Percentiles rank a stretch among this genome's conserved stretches.
These are phyloP conservation scores for Grallaria varia DNA, from an alignment of 2,113 vertebrate species.

Conservation along the genomic window DNA sequence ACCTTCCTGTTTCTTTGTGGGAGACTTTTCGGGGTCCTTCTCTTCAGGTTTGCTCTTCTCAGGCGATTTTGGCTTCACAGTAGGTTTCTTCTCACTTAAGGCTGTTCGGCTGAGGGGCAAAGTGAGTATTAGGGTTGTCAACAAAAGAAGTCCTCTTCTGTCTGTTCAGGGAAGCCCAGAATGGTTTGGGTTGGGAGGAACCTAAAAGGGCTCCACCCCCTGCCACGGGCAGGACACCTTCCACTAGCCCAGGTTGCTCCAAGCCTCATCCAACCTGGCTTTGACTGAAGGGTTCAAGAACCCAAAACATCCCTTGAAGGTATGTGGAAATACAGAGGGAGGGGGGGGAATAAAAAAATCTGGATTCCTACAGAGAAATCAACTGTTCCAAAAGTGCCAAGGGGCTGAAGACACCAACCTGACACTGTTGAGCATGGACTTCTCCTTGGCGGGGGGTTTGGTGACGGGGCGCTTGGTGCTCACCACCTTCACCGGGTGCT, in stretches of 20 bases:
- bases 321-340: neutral
- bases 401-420: slow-evolving; percentile 72
- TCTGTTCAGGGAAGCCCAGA: neutral
- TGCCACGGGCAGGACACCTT: neutral
- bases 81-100: slow-evolving; percentile 93
- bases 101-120: slow-evolving; percentile 82
- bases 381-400: neutral
- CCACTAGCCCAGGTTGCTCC: neutral
- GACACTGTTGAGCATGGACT: slow-evolving; percentile 90
- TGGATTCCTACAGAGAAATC: neutral
- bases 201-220: neutral
- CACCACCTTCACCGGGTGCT: slow-evolving; percentile 94
- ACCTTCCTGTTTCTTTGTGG: slow-evolving; percentile 96
- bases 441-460: slow-evolving; percentile 93
- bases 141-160: neutral
- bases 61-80: slow-evolving; percentile 93
- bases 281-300: neutral
- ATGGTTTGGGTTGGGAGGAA: neutral
- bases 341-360: neutral
- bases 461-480: slow-evolving; percentile 93
- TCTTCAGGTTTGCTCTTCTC: slow-evolving; percentile 94
- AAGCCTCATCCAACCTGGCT: neutral
- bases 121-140: neutral
- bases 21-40: slow-evolving; percentile 94
- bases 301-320: neutral